Conservation (phyloP, 1,140 invertebrate genomes). For the Chrysopa pallens region DNA sequence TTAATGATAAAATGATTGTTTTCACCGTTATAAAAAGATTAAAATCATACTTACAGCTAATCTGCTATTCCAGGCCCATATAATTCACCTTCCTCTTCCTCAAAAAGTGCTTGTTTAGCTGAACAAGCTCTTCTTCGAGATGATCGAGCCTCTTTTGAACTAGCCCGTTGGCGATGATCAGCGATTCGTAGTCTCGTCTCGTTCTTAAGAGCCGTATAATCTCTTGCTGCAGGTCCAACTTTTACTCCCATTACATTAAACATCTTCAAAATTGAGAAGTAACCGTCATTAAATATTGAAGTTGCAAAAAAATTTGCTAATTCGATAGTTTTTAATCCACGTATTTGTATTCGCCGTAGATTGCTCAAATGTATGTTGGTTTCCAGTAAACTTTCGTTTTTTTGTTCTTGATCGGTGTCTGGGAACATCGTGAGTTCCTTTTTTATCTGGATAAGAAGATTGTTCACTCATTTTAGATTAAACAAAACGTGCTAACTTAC, state of each 20-base stretch:
- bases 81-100: background rate
- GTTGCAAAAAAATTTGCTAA: slow-evolving; percentile 5
- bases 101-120: background rate
- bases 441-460: no score
- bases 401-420: no score
- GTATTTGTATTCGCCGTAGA: no score
- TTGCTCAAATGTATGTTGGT: no score
- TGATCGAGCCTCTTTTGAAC: background rate
- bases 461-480: no score
- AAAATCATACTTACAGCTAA: background rate
- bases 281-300: slow-evolving; percentile 9
- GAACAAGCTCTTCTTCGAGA: background rate
- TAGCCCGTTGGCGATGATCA: no score
- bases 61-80: background rate
- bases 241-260: slow-evolving; percentile 5
- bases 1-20: no score
- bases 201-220: background rate
- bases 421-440: no score
- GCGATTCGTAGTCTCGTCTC: background rate
- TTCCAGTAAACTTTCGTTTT: no score
- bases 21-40: no score
- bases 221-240: background rate
- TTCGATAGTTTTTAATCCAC: slow-evolving; percentile 6
- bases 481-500: no score
- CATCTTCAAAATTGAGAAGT: slow-evolving; percentile 4